phyloP scores from a whole-genome alignment of 2,888 invertebrate species.

The Coenonympha arcania region DNA sequence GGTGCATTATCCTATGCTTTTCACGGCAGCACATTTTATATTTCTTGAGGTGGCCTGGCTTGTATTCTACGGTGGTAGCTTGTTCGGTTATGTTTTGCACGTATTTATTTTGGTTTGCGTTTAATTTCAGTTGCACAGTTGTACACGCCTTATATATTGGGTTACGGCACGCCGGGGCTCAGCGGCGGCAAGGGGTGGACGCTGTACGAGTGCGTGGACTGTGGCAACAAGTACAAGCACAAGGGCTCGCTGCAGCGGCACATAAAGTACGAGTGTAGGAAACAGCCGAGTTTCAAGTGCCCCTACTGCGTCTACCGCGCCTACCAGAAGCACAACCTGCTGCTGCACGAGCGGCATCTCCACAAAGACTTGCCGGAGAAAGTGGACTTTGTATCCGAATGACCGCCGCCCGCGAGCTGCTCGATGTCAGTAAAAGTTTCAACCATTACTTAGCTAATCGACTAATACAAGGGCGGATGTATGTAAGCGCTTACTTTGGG shows the following conservation, averaged over 20 bases:
- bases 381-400: conserved; percentile 71
- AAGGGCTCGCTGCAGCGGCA: conserved; percentile 85
- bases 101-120: conserved; percentile 71
- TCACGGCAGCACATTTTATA: conserved; percentile 49
- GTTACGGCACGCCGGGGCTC: conserved; percentile 65
- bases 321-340: conserved; percentile 77
- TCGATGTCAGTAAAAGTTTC: conserved; percentile 56
- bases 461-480: conserved; percentile 17
- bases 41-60: conserved; percentile 58
- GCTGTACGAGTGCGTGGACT: conserved; percentile 78
- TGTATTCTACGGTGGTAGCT: conserved; percentile 59
- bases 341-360: conserved; percentile 70
- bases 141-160: conserved; percentile 73
- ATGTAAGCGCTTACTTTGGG: conserved; percentile 7
- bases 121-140: conserved; percentile 74
- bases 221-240: conserved; percentile 88
- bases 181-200: conserved; percentile 68
- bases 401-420: conserved; percentile 47
- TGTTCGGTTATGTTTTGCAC: conserved; percentile 49
- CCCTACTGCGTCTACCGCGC: conserved; percentile 79
- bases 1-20: conserved; percentile 71
- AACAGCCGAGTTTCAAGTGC: conserved; percentile 80
- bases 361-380: conserved; percentile 72
- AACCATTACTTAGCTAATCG: conserved; percentile 26
- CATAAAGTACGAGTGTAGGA: conserved; percentile 83